phyloP scores from a whole-genome alignment of 2,888 invertebrate genomes.

The Nycteola revayana region DNA sequence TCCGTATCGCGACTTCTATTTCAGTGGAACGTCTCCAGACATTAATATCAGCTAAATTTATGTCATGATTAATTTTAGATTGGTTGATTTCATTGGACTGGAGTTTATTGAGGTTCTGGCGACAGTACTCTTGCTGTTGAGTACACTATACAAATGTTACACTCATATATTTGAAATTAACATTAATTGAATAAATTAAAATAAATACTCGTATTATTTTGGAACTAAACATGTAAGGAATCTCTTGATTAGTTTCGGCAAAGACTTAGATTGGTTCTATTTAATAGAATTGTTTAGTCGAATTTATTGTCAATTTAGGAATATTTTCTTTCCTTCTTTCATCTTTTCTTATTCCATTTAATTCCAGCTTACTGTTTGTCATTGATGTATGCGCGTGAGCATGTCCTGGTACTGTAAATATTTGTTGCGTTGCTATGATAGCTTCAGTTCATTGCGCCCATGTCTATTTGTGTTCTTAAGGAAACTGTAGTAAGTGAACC shows the following conservation, averaged over 20 bases:
- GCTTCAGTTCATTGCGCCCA: slow-evolving; percentile 63
- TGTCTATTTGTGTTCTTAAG: slow-evolving; percentile 59
- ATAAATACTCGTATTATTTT: too few species aligned
- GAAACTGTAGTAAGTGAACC: background rate
- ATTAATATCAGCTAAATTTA: slow-evolving; percentile 26
- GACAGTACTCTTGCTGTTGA: too few species aligned
- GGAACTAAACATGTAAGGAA: background rate
- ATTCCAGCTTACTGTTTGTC: slow-evolving; percentile 43
- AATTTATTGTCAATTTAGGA: too few species aligned
- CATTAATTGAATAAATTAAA: too few species aligned
- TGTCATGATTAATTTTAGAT: slow-evolving; percentile 13
- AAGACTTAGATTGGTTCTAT: too few species aligned
- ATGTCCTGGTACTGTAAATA: slow-evolving; percentile 58
- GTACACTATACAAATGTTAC: too few species aligned
- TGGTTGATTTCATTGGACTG: background rate
- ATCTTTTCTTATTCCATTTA: slow-evolving; percentile 9
- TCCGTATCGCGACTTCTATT: slow-evolving; percentile 31
- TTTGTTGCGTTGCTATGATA: slow-evolving; percentile 54
- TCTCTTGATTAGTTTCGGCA: too few species aligned
- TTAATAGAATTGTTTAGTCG: too few species aligned
- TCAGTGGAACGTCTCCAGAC: slow-evolving; percentile 17
- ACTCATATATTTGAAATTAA: too few species aligned
- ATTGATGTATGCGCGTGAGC: slow-evolving; percentile 54
- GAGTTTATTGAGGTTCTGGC: too few species aligned
- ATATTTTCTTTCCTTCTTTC: too few species aligned